Evolutionary conservation across 2,888 invertebrate species (phyloP), one percentile per base, ranked within the genome.

Genomic region (Acanthosepion esculentum): DNA sequence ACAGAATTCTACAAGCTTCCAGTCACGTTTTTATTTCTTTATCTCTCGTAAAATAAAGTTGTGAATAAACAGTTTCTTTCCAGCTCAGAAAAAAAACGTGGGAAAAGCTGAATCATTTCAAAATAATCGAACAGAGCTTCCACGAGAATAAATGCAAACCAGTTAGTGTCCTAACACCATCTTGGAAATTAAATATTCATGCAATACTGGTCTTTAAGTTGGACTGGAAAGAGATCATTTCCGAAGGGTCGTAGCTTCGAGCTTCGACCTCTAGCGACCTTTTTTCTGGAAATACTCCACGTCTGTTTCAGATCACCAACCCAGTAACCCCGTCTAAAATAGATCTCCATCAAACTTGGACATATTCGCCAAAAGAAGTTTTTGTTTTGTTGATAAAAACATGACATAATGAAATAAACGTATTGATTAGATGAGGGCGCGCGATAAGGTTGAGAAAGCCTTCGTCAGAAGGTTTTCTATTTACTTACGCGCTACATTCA

Each of bases 341-440:
- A 78, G 33, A 15, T n/a, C 4, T 18, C 15, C 78, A 33, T 78
- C n/a, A n/a, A 78, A 78, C 15, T 33, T 78, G 78, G 78, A 15
- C 78, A 33, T 1, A n/a, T 78, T 78, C 78, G 78, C 78, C 78
- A 78, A 78, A 78, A 78, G n/a, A 33, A 78, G 78, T 78, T 78
- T 78, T 78, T 78, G 78, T 78, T 78, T 78, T n/a, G 78, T 78
- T 78, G 33, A 78, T 78, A 78, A 78, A 78, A 78, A 78, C 78
- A 78, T 78, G 78, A 78, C 78, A 78, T 78, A 78, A 78, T 78
- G 78, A 78, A 78, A 78, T 78, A 78, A 78, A 33, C n/a, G 78
- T 78, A 78, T 78, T 33, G 78, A 78, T 78, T 78, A n/a, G 78
- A 23, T 33, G 33, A n/a, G 12, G 78, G 15, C 3, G 78, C n/a